A percentile compares a stretch with the other conserved stretches of the same genome.
Evolutionary conservation across 2,797 vertebrate species (phyloP).

Genomic region (Tarsius wallacei): DNA sequence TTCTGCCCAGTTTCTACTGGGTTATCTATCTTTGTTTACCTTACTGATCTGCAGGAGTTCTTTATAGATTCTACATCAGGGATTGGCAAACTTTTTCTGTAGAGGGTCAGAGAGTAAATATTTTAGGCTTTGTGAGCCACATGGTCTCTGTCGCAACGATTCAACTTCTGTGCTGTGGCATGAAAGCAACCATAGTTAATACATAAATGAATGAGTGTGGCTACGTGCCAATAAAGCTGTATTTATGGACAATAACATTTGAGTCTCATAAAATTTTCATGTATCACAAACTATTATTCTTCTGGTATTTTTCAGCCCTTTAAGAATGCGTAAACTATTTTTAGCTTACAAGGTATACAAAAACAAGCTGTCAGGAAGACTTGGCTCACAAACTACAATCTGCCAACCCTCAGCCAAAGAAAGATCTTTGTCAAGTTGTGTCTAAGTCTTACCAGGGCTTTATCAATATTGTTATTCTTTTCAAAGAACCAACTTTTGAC

Average conservation of each 20-base stretch:
- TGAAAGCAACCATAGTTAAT: not conserved
- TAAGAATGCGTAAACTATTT: conserved; percentile 25
- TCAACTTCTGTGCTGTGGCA: not conserved
- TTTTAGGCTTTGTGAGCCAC: conserved; percentile 21
- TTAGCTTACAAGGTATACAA: not conserved
- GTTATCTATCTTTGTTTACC: conserved; percentile 22
- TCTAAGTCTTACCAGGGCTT: not conserved
- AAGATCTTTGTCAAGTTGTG: not conserved
- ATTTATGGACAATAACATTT: conserved; percentile 6
- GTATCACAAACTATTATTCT: not conserved
- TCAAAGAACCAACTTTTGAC: conserved; percentile 10
- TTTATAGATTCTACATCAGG: not conserved
- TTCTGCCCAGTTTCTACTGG: not conserved
- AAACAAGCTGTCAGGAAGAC: not conserved
- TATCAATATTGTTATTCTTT: not conserved
- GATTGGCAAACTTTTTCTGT: not conserved
- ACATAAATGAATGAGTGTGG: not conserved
- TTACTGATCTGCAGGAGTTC: not conserved
- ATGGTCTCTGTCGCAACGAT: not conserved
- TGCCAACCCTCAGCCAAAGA: not conserved
- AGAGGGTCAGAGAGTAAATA: not conserved
- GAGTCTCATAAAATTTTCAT: conserved; percentile 20
- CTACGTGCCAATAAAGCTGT: not conserved
- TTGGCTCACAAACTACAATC: not conserved
- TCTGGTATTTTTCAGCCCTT: conserved; percentile 35